Conservation (phyloP, 2,797 vertebrate genomes). For the Alcedo quadribrachys region DNA sequence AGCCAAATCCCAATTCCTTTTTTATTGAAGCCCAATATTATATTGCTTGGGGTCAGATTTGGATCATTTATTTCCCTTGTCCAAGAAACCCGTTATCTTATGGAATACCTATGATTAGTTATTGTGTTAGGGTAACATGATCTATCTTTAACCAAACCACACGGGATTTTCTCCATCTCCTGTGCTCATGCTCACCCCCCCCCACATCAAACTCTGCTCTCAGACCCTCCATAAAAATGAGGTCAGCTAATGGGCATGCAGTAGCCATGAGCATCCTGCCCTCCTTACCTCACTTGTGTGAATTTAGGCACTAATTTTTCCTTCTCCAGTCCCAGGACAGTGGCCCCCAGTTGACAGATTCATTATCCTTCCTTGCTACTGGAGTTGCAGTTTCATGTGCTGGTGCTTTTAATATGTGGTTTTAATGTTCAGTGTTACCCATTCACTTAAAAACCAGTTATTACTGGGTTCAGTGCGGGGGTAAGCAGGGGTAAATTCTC, state of each 20-base stretch:
- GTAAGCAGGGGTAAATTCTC: slow-evolving; percentile 30
- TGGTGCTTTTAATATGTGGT: neutral
- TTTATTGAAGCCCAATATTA: neutral
- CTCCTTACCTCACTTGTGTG: neutral
- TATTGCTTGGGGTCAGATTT: neutral
- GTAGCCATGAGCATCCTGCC: neutral
- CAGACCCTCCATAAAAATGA: neutral
- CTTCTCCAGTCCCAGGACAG: neutral
- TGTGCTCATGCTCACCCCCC: neutral
- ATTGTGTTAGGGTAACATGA: neutral
- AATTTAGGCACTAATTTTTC: neutral
- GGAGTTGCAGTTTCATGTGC: slow-evolving; percentile 12
- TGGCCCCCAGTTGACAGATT: slow-evolving; percentile 21
- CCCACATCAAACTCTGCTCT: neutral
- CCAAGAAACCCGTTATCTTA: neutral
- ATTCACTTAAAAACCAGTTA: neutral
- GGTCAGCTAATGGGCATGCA: neutral
- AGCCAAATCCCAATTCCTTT: neutral
- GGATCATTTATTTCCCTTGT: neutral
- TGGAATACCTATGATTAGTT: neutral
- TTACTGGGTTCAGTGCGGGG: neutral
- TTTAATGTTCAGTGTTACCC: neutral
- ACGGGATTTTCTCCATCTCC: neutral
- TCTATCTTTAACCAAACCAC: neutral
- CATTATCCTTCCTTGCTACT: neutral